Conservation (phyloP, 2,888 invertebrate genomes). For the Myathropa florea region DNA sequence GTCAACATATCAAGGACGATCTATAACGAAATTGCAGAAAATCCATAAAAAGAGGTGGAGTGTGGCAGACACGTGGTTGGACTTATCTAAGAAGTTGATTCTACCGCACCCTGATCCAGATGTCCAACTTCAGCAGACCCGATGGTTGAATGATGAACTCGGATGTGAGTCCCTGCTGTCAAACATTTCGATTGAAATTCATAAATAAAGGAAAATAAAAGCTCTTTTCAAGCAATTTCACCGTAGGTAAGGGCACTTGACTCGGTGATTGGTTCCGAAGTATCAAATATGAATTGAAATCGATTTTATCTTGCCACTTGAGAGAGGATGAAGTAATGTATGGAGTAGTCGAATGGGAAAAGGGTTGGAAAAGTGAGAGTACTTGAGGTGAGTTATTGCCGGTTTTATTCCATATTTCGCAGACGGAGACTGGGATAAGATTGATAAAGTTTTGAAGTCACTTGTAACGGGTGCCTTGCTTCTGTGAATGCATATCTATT, state of each 20-base stretch:
- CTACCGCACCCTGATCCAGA: background rate
- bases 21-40: background rate
- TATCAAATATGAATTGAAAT: slow-evolving; percentile 6
- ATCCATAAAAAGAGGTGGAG: background rate
- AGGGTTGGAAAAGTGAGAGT: background rate
- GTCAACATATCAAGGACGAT: background rate
- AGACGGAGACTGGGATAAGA: background rate
- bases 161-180: background rate
- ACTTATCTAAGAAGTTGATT: background rate
- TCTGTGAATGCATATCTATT: background rate
- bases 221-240: background rate
- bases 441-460: background rate
- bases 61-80: background rate
- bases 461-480: background rate
- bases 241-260: background rate
- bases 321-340: background rate
- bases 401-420: background rate
- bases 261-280: background rate
- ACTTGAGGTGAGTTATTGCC: background rate
- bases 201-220: background rate
- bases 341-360: background rate
- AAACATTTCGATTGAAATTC: background rate
- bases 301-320: background rate
- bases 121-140: background rate
- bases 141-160: background rate